Base-by-base conservation (phyloP, 2,797 vertebrate genomes). In the Lagodon rhomboides region DNA sequence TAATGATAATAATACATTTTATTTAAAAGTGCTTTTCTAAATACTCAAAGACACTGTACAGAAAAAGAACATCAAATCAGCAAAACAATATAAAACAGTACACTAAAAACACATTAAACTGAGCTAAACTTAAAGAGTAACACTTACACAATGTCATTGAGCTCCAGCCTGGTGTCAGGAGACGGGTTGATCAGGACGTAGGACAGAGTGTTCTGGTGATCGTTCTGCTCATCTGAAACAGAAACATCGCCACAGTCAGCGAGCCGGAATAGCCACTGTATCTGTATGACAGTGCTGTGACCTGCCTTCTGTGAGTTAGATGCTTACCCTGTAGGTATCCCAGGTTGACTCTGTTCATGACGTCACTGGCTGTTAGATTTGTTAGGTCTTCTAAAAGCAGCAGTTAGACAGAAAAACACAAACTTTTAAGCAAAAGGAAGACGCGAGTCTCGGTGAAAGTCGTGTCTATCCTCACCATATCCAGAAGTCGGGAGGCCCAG, bases 341-440 rank as follows among this genome's bases (percentile, higher is more conserved):
- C 94, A 99, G 96, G 93, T 99, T 99, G 92, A 99, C 98, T 95
- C 98, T 96, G 95, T 99, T 99, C 98, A 99, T 99, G 93, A 99
- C 97, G 87, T 99, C 98, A 95, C 97, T 97, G 95, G 98, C 98
- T 90, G 98, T 99, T 95, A 99, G 96, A 94, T 98, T 98, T 87
- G 96, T 96, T 89, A 97, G 94, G 91, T 98, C 97, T 94, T 98
- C 98, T 99, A 93, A 54, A 75, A 51, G 13, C 20, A 64, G 16
- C 41, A 90, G 94, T 54, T 11, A 69, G 18, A 72, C 3, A 58
- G 79, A 16, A 85, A 2, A 10, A 38, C 38, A 22, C 18, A 30
- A 51, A 92, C 90, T 23, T 87, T 92, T 73, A 94, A 89, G 88
- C 59, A 59, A 12, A 65, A 87, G 77, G 77, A 41, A 54, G 12